Evolutionary conservation across 2,888 invertebrate genomes (phyloP).

Genomic region (Piscicola geometra): DNA sequence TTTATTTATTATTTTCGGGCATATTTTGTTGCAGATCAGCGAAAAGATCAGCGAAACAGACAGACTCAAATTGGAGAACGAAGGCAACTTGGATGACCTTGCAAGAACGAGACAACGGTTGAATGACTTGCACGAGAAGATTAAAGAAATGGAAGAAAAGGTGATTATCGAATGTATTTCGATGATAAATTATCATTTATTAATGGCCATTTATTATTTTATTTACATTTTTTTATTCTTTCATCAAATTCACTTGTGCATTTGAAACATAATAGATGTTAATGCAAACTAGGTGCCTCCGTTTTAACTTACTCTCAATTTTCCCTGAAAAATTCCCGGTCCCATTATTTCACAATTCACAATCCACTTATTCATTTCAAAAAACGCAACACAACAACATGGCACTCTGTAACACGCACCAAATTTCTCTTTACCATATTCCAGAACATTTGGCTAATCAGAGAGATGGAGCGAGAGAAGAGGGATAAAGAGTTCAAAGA

Average conservation of each 20-base stretch:
- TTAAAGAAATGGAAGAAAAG: constrained; percentile 14
- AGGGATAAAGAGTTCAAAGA: neutral
- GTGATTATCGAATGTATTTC: neutral
- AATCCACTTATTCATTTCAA: too few relatives aligned
- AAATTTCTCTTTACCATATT: too few relatives aligned
- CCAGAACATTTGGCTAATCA: constrained; percentile 20
- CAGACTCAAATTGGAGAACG: neutral
- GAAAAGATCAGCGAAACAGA: neutral
- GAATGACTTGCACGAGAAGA: constrained; percentile 1
- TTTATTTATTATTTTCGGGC: neutral
- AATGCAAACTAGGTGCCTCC: too few relatives aligned
- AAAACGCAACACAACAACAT: too few relatives aligned
- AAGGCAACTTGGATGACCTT: neutral
- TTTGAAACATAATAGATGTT: too few relatives aligned
- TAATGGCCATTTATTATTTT: too few relatives aligned
- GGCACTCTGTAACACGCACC: too few relatives aligned
- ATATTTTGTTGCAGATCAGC: neutral
- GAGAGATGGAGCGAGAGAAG: constrained; percentile 9
- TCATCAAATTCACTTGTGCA: too few relatives aligned
- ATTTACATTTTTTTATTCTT: too few relatives aligned
- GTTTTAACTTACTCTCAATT: too few relatives aligned
- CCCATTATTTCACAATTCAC: too few relatives aligned
- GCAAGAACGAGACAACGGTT: neutral
- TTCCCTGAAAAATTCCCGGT: too few relatives aligned
- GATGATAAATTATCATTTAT: neutral